Percentiles rank a stretch among this genome's conserved stretches.
Conservation (phyloP, 2,797 vertebrate species). For the Cyprinella venusta region DNA sequence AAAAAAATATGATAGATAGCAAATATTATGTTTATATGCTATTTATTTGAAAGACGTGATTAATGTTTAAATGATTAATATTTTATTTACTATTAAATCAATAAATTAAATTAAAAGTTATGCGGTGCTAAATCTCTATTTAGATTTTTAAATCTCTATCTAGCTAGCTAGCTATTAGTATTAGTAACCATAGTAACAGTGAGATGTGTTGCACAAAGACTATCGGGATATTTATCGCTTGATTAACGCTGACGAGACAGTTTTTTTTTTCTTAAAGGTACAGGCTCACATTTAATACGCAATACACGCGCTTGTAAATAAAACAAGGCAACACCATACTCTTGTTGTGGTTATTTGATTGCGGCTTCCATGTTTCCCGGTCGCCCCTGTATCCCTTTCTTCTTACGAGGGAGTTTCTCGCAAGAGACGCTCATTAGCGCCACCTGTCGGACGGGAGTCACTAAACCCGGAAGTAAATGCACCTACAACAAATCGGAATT, state of each 20-base stretch:
- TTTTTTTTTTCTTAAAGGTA: background rate
- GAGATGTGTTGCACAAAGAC: background rate
- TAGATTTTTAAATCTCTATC: too few species aligned
- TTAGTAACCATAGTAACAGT: constrained; percentile 32
- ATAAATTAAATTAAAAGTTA: background rate
- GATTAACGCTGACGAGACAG: background rate
- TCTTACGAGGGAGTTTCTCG: background rate
- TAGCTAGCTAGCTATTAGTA: background rate
- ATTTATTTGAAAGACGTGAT: background rate
- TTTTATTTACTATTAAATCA: background rate
- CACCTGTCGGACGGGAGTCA: background rate
- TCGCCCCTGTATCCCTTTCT: background rate
- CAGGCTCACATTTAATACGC: background rate
- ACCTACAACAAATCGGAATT: background rate
- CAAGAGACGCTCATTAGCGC: background rate
- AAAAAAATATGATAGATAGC: background rate
- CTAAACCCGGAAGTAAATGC: constrained; percentile 28
- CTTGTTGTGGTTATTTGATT: background rate
- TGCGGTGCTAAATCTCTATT: background rate
- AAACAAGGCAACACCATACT: background rate
- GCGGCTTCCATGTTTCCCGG: background rate
- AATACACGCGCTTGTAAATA: background rate
- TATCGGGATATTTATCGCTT: background rate
- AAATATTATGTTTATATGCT: background rate
- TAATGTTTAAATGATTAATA: background rate